phyloP scores from a whole-genome alignment of 2,797 vertebrate genomes.

The Macropodus opercularis region DNA sequence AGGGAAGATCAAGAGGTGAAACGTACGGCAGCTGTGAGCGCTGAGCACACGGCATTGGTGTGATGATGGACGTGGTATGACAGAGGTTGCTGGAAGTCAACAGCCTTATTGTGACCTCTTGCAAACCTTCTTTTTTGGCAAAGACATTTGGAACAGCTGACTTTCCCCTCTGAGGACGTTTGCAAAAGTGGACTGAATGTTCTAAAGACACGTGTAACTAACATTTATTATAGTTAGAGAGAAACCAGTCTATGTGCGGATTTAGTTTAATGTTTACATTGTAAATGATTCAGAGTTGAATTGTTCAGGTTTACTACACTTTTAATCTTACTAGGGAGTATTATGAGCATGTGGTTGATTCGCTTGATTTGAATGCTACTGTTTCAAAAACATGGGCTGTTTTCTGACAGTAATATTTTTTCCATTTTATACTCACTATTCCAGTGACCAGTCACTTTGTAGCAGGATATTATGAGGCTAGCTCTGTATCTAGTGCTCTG shows the following conservation, averaged over 20 bases:
- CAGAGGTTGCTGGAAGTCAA: slow-evolving; percentile 34
- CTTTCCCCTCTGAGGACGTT: slow-evolving; percentile 49
- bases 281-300: slow-evolving; percentile 13
- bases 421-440: slow-evolving; percentile 10
- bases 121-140: slow-evolving; percentile 37
- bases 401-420: slow-evolving; percentile 8
- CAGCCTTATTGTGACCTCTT: slow-evolving; percentile 41
- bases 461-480: slow-evolving; percentile 1
- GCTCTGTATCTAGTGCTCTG: background rate
- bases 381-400: background rate
- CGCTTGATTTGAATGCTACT: slow-evolving; percentile 8
- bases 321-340: slow-evolving; percentile 4
- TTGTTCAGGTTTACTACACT: slow-evolving; percentile 30
- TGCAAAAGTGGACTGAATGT: slow-evolving; percentile 53
- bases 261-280: slow-evolving; percentile 13
- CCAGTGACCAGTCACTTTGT: slow-evolving; percentile 34
- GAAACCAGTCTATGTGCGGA: slow-evolving; percentile 17
- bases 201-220: slow-evolving; percentile 15
- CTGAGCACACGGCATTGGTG: background rate
- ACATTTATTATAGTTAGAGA: background rate
- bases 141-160: slow-evolving; percentile 49
- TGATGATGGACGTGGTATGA: slow-evolving; percentile 34
- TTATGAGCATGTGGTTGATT: slow-evolving; percentile 17
- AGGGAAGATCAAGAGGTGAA: slow-evolving; percentile 90
- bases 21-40: slow-evolving; percentile 25